Conservation (phyloP, 2,888 invertebrate species). For the Hemithea aestivaria region DNA sequence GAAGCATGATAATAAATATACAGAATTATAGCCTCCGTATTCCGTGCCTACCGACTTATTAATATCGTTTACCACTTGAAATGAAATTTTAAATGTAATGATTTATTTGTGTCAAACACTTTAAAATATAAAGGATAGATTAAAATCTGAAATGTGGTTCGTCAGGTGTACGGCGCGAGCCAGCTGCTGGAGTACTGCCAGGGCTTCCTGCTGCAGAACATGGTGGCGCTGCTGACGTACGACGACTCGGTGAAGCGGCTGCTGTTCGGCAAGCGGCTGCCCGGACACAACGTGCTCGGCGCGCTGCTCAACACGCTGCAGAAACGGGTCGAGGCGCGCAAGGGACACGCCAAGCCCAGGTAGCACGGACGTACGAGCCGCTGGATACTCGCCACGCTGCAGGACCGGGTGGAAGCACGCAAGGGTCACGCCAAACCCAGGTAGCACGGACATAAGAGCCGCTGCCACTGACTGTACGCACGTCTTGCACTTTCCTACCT, state of each 20-base stretch:
- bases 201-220: conserved; percentile 93
- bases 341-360: conserved; percentile 63
- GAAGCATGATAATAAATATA: too few relatives aligned
- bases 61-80: too few relatives aligned
- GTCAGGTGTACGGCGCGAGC: conserved; percentile 90
- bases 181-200: conserved; percentile 94
- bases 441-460: conserved; percentile 63
- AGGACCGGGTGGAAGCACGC: conserved; percentile 87
- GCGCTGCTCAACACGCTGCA: conserved; percentile 89
- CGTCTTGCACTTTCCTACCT: too few relatives aligned
- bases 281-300: conserved; percentile 92
- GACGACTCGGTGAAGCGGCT: conserved; percentile 93
- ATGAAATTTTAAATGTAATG: too few relatives aligned
- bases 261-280: conserved; percentile 92
- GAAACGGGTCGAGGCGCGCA: conserved; percentile 86
- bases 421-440: conserved; percentile 65
- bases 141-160: too few relatives aligned
- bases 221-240: conserved; percentile 95
- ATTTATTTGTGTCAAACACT: too few relatives aligned
- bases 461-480: too few relatives aligned
- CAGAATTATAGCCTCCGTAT: too few relatives aligned
- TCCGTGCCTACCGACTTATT: too few relatives aligned
- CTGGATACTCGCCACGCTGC: conserved; percentile 88
- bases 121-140: too few relatives aligned
- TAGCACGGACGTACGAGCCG: conserved; percentile 73